These are phyloP conservation scores for Hemicrepidius hirtus DNA, from an alignment of 2,888 invertebrate species.

Conservation along the genomic window DNA sequence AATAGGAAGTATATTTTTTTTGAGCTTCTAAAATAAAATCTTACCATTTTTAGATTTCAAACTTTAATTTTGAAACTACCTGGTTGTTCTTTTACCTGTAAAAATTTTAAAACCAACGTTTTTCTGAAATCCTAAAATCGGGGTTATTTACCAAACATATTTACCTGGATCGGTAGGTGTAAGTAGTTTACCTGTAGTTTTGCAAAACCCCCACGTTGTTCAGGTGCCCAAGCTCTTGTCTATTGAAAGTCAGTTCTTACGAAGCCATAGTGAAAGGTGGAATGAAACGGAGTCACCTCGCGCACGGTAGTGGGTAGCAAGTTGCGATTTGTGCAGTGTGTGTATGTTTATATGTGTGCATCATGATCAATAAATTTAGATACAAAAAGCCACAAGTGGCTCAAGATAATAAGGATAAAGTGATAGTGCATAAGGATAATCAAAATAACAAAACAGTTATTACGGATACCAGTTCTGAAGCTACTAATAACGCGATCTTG, in stretches of 20 bases:
- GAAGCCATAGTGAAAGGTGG: constrained; percentile 58
- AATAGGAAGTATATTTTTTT: constrained; percentile 1
- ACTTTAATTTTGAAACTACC: background rate
- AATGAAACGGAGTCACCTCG: constrained; percentile 41
- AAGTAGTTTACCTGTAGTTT: constrained; percentile 58
- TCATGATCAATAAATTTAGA: constrained; percentile 70
- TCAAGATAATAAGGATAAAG: constrained; percentile 54
- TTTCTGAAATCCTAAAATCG: constrained; percentile 6
- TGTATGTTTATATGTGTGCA: constrained; percentile 26
- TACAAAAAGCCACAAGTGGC: constrained; percentile 67
- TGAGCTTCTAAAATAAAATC: background rate
- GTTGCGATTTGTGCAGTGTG: constrained; percentile 27
- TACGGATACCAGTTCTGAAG: constrained; percentile 27
- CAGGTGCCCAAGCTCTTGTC: constrained; percentile 52
- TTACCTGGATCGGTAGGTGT: constrained; percentile 42
- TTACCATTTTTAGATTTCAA: background rate
- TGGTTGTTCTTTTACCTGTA: background rate
- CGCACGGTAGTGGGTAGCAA: constrained; percentile 40
- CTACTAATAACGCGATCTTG: constrained; percentile 37
- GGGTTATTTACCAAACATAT: constrained; percentile 27
- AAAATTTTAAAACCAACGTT: background rate
- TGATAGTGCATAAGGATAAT: constrained; percentile 45
- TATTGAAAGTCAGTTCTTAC: constrained; percentile 59
- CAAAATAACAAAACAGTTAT: constrained; percentile 16
- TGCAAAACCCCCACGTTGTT: constrained; percentile 57